Evolutionary conservation across 92 coral and sea anemone genomes (phyloP).

Genomic region (Parazoanthus swiftii): DNA sequence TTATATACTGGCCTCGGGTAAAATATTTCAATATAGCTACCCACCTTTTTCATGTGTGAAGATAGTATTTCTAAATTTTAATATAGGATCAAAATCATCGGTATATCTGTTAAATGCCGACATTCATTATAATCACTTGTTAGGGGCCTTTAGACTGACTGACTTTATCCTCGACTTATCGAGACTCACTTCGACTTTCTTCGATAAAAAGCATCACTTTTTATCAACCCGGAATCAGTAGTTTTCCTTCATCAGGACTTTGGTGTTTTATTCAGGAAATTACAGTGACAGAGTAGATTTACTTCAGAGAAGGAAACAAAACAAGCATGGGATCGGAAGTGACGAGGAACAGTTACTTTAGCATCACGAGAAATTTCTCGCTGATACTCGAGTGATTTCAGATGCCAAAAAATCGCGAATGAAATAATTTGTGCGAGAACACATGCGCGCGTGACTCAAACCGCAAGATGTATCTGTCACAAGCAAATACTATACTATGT

Average conservation of each 20-base stretch:
- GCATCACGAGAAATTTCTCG: conserved; percentile 9
- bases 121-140: too few species aligned
- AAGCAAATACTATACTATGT: neutral
- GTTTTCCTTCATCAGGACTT: conserved; percentile 17
- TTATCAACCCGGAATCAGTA: neutral
- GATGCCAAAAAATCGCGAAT: neutral
- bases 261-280: conserved; percentile 4
- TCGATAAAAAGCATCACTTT: neutral
- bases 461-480: conserved; percentile 1
- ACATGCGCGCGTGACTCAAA: neutral
- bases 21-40: too few species aligned
- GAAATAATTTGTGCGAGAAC: neutral
- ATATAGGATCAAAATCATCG: too few species aligned
- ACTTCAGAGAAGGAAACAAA: conserved; percentile 9
- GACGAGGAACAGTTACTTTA: neutral
- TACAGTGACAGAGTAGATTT: neutral
- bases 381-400: neutral
- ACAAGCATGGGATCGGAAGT: conserved; percentile 17
- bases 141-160: too few species aligned
- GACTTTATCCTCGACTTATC: neutral
- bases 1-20: too few species aligned
- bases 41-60: too few species aligned
- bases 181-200: neutral
- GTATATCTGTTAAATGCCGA: too few species aligned
- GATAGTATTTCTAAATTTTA: too few species aligned